Evolutionary conservation across 2,888 invertebrate genomes (phyloP).

Genomic region (Yponomeuta sedellus): DNA sequence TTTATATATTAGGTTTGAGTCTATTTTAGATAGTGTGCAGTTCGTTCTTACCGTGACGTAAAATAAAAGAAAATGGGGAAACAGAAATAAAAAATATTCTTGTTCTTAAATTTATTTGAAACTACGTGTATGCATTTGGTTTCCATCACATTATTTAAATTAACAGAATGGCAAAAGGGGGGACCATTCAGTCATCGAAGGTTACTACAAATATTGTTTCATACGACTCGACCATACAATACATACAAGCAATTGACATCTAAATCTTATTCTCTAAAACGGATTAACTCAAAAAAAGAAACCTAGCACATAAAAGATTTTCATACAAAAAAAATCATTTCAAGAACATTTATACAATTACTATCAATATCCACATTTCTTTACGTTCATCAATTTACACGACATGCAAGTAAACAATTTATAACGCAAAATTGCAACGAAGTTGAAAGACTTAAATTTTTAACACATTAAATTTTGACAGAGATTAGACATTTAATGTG

Average conservation of each 20-base stretch:
- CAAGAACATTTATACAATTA: slow-evolving; percentile 20
- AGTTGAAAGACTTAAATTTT: background rate
- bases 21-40: too few species aligned
- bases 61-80: background rate
- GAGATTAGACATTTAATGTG: background rate
- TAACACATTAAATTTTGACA: background rate
- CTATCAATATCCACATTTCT: background rate
- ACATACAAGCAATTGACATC: background rate
- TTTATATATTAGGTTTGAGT: too few species aligned
- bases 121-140: slow-evolving; percentile 68
- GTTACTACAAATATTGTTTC: background rate
- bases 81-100: background rate
- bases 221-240: background rate
- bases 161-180: slow-evolving; percentile 6
- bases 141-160: slow-evolving; percentile 48
- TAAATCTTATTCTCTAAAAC: background rate
- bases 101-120: slow-evolving; percentile 24
- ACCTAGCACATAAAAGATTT: background rate
- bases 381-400: background rate
- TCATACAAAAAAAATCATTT: slow-evolving; percentile 20
- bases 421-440: background rate
- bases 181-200: background rate
- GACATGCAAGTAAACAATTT: background rate
- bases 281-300: background rate
- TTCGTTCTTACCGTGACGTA: background rate